These are phyloP conservation scores for Lota lota DNA, from an alignment of 2,113 vertebrate genomes.

Conservation along the genomic window DNA sequence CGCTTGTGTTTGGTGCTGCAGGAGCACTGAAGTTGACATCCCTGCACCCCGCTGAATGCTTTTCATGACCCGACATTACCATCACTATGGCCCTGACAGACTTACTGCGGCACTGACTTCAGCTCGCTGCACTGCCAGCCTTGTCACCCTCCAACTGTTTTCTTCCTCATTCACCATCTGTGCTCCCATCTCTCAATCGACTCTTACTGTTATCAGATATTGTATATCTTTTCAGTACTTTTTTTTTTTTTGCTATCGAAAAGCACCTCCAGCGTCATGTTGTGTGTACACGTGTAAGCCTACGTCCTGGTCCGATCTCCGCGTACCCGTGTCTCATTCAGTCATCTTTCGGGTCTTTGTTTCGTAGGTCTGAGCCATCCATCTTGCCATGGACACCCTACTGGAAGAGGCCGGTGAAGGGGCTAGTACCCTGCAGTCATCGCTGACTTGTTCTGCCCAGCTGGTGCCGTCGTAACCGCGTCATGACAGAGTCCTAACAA, in stretches of 20 bases:
- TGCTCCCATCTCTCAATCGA: no score
- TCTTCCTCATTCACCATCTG: constrained; percentile 8
- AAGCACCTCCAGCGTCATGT: not conserved
- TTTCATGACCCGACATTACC: constrained; percentile 69
- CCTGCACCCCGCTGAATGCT: constrained; percentile 54
- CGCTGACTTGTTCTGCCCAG: constrained; percentile 41
- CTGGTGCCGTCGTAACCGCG: constrained; percentile 45
- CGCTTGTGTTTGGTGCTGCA: constrained; percentile 50
- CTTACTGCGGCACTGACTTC: constrained; percentile 65
- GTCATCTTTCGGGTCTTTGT: constrained; percentile 36
- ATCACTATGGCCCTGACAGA: constrained; percentile 73
- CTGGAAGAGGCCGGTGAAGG: constrained; percentile 58
- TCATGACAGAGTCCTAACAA: constrained; percentile 32
- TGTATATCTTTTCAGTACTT: not conserved
- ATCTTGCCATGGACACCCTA: constrained; percentile 59
- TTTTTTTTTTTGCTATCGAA: not conserved
- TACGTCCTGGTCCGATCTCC: constrained; percentile 1
- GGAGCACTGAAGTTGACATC: constrained; percentile 55
- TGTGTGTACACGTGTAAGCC: not conserved
- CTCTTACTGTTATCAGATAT: no score
- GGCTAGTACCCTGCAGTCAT: constrained; percentile 45
- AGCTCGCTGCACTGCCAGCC: constrained; percentile 20
- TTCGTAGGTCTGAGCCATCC: constrained; percentile 54
- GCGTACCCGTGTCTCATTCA: not conserved
- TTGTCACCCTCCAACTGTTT: constrained; percentile 14